Evolutionary conservation across 1,140 invertebrate genomes (phyloP), one percentile per base, ranked within the genome.

Genomic region (Phocides pigmalion): DNA sequence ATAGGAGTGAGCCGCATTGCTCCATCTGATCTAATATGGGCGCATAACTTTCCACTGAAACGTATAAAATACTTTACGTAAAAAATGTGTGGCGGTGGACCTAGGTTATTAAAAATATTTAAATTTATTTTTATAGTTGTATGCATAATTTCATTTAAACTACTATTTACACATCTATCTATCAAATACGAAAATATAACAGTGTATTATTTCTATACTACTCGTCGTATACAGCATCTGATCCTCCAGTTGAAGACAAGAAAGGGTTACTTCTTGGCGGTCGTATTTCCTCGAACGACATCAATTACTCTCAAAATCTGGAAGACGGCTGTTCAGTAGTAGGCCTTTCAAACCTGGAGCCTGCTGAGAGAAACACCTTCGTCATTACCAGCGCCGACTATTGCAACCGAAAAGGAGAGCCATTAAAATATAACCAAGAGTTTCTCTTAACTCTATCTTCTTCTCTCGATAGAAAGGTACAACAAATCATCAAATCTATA

Each of bases 391-490:
- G 85, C 37, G 75, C 87, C 25, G 89, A 91, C 59, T 89, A 89
- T 59, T 91, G 89, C 58, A 76, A 89, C 19, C 71, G 87, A 15
- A 69, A 81, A 12, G 79, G 77, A 4, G 89, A 91, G 63, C 32
- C 47, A 3, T 61, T 91, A 8, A 91, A 91, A 65, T 91, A 82
- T 70, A 87, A 91, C 58, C 89, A 91, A 72, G 85, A 89, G 56
- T 91, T 91, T 67, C 67, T 89, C 14, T 71, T 91, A 11, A 76
- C 78, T 1, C 62, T 89, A 0, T 76, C 82, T 3, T 87, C 84
- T 12, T 87, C 87, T 46, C 47, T 81, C 4, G 72, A 77, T 3
- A 84, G 74, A 64, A 82, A 84, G 75, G 87, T 90, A 49, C n/a
- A n/a, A n/a, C n/a, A n/a, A n/a, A n/a, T n/a, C n/a, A n/a, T n/a